Evolutionary conservation across 2,888 invertebrate genomes (phyloP), one percentile per base, ranked within the genome.

Genomic region (Cyrtodaria siliqua): DNA sequence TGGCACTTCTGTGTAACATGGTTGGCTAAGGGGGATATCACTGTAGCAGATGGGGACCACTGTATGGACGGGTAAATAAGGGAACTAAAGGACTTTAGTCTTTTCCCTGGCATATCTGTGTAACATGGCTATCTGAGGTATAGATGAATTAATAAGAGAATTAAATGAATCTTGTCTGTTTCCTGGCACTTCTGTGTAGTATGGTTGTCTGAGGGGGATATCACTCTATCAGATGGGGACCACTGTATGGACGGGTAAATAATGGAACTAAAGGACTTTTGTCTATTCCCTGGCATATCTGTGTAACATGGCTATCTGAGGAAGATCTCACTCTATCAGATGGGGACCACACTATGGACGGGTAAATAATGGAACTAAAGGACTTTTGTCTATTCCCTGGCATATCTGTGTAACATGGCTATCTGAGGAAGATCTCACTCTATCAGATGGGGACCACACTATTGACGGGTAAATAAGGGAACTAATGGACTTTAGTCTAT

Each of bases 21-120:
- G 14, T 53, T 87, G n/a, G 59, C 68, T 18, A 69, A 71, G 53
- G 73, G 62, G 49, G 80, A 83, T 20, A 66, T 42, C 66, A 49
- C 67, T 8, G 55, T 81, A 12, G 62, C 64, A 20, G 72, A 71
- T 49, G 73, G 62, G 49, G 80, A 83, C 23, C 60, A 42, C 63
- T 50, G 63, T 8, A 59, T 81, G 16, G 60, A 72, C 18, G 27
- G 62, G 14, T 47, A 69, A 16, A 55, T 27, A 44, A 29, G 44
- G 14, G 57, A 55, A 4, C 23, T 53, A 23, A 26, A 38, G 8
- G 50, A 26, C 20, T 18, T 42, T 16, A 60, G 9, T 33, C 18
- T 18, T 9, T 18, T 33, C 12, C 8, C 26, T 16, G n/a, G 24
- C 24, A 23, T 18, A 14, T 6, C 60, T 44, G 40, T 56, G 40